Evolutionary conservation across 2,113 vertebrate genomes (phyloP), one percentile per base, ranked within the genome.

Genomic region (Promerops cafer): DNA sequence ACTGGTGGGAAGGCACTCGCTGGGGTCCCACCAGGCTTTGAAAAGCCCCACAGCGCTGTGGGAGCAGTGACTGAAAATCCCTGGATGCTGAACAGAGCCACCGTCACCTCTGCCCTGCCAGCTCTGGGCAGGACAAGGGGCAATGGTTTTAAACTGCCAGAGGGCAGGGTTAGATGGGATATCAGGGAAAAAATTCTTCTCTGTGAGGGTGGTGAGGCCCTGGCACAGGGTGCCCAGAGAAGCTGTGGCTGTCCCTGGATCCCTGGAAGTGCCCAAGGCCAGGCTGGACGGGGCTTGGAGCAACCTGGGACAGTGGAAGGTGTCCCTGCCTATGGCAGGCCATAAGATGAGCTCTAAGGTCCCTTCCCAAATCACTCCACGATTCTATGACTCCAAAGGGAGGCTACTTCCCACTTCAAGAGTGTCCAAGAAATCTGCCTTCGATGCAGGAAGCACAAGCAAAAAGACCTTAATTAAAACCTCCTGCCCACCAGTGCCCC

Each of bases 41-140:
- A 11, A 3, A 42, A 57, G 42, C 35, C 28, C 19, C 65, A 61
- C 14, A 33, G 3, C 0, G 0, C 6, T 30, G 49, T 1, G 19
- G 20, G 1, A 50, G 33, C n/a, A 37, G 24, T 0, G 39, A 17
- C 1, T 28, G 27, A 17, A 53, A 61, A 79, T 28, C 18, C 33
- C 54, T 16, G 18, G 17, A 63, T 11, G 39, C 33, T 16, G 2
- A n/a, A 44, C 14, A 52, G 33, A 86, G 19, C 45, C 22, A 40
- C 0, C 0, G 9, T 6, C 61, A 52, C 8, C 37, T 39, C 83
- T 24, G 56, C 61, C 78, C 45, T 33, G 52, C 13, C 40, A 74
- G 33, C 50, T 42, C 26, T 1, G 1, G 28, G 53, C 65, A 78
- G 17, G 24, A 35, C 28, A 65, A 61, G 14, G 23, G 20, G 28